phyloP scores from a whole-genome alignment of 2,797 vertebrate species.

The Chelon auratus region DNA sequence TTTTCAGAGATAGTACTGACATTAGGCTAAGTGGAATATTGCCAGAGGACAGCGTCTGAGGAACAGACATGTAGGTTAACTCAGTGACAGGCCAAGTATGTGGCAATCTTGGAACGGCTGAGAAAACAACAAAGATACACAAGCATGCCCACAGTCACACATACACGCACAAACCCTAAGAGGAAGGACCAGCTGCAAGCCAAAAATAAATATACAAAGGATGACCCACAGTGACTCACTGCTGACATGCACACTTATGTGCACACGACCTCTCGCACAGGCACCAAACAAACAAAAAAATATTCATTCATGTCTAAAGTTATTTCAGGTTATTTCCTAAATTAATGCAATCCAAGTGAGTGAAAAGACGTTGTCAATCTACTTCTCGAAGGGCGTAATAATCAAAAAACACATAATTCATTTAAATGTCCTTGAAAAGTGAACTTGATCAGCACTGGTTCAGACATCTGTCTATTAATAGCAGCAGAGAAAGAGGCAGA shows the following conservation, averaged over 20 bases:
- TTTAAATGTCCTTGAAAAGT: slow-evolving; percentile 41
- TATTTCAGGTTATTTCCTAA: not conserved
- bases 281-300: slow-evolving; percentile 15
- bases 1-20: slow-evolving; percentile 11
- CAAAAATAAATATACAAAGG: slow-evolving; percentile 80
- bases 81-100: slow-evolving; percentile 48
- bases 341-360: not conserved
- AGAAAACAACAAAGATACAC: slow-evolving; percentile 68
- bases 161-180: slow-evolving; percentile 39
- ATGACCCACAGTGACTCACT: slow-evolving; percentile 72
- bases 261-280: slow-evolving; percentile 37
- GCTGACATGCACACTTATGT: slow-evolving; percentile 68
- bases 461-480: slow-evolving; percentile 67
- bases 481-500: slow-evolving; percentile 37
- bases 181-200: slow-evolving; percentile 80
- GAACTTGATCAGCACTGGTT: slow-evolving; percentile 48
- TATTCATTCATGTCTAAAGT: slow-evolving; percentile 5
- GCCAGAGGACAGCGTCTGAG: slow-evolving; percentile 15
- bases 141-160: slow-evolving; percentile 50
- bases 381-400: not conserved
- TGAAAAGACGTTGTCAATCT: not conserved
- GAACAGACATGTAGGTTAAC: slow-evolving; percentile 63
- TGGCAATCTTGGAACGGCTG: slow-evolving; percentile 67
- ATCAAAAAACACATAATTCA: not conserved
- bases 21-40: not conserved